A percentile compares a stretch with the other conserved stretches of the same genome.
These are phyloP conservation scores for Patagioenas fasciata DNA, from an alignment of 2,113 vertebrate genomes.

Conservation along the genomic window DNA sequence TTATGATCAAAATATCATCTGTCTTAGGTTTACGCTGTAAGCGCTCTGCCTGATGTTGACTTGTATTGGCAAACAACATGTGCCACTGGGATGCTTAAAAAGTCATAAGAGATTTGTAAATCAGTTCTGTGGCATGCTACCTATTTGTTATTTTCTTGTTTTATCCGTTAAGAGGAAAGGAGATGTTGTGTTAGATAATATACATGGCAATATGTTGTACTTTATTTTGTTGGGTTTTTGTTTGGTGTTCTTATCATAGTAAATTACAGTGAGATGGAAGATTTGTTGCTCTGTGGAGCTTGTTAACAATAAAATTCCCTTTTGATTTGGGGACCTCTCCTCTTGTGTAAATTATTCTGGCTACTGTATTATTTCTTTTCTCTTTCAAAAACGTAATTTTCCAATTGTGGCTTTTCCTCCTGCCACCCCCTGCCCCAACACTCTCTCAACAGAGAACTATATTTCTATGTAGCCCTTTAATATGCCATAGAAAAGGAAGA, in stretches of 20 bases:
- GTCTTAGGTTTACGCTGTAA: background rate
- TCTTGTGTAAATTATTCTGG: background rate
- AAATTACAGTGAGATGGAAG: background rate
- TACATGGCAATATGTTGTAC: background rate
- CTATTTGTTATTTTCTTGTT: conserved; percentile 40
- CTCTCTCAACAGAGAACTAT: background rate
- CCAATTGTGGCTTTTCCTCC: background rate
- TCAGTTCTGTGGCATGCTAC: background rate
- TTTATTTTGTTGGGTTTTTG: background rate
- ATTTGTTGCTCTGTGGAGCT: background rate
- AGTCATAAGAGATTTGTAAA: conserved; percentile 44
- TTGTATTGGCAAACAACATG: conserved; percentile 7
- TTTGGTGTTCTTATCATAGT: background rate
- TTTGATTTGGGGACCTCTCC: background rate
- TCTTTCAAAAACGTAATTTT: background rate
- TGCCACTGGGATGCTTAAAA: conserved; percentile 24
- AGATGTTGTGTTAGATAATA: background rate
- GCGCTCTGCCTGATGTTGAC: background rate
- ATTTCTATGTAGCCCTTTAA: background rate
- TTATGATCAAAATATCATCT: conserved; percentile 21
- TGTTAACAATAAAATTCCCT: background rate
- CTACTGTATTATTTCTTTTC: background rate
- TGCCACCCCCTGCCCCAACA: too few relatives aligned
- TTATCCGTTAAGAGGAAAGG: background rate
- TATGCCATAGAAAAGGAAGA: background rate